A percentile compares a stretch with the other conserved stretches of the same genome.
Evolutionary conservation across 2,888 invertebrate genomes (phyloP).

Genomic region (Taphrorychus bicolor): DNA sequence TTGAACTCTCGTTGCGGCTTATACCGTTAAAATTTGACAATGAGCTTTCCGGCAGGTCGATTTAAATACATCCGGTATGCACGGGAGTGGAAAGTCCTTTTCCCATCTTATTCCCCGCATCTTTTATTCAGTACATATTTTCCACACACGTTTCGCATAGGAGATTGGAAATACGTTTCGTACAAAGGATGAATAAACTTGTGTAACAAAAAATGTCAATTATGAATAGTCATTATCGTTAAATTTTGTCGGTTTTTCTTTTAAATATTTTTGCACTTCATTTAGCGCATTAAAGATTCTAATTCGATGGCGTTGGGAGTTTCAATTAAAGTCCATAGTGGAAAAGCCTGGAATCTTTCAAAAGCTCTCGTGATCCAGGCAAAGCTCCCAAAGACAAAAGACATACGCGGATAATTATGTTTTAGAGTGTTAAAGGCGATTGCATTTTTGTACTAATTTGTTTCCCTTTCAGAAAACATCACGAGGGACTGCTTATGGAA

Average conservation of each 20-base stretch:
- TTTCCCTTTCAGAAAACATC: constrained; percentile 78
- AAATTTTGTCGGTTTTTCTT: too few species aligned
- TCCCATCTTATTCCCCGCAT: background rate
- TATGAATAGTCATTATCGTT: too few species aligned
- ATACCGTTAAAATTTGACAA: background rate
- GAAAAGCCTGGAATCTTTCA: background rate
- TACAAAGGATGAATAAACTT: background rate
- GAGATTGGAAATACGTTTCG: background rate
- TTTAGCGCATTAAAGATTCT: background rate
- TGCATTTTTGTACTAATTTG: background rate
- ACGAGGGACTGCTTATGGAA: constrained; percentile 77
- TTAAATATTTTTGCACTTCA: background rate
- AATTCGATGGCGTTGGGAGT: background rate
- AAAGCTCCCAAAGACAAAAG: background rate
- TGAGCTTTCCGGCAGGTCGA: background rate
- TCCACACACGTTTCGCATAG: background rate
- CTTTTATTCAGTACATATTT: background rate
- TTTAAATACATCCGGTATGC: background rate
- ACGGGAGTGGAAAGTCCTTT: background rate
- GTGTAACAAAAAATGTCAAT: background rate
- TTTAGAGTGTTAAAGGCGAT: background rate
- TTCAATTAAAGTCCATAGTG: background rate
- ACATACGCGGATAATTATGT: background rate
- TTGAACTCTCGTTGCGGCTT: background rate
- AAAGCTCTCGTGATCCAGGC: background rate